Base-by-base conservation (phyloP, 2,113 vertebrate species). In the Campylomormyrus tamandua region DNA sequence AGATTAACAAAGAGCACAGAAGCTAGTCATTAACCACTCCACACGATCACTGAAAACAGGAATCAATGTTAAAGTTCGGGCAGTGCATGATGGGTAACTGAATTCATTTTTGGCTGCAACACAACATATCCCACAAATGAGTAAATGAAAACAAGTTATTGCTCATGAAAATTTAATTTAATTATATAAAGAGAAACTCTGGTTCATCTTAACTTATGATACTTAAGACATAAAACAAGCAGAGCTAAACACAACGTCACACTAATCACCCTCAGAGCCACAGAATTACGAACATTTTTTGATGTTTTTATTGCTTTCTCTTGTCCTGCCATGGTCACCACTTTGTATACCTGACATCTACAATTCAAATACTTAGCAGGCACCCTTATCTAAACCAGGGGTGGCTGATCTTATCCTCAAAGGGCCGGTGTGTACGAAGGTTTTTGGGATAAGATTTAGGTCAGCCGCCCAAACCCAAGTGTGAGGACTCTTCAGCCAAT, bases 271-370 rank as follows among this genome's bases (percentile, higher is more conserved):
- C 45, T 84, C 39, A 45, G 45, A 45, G 35, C 4, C 7, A 84
- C 15, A 83, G 24, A 70, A 83, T 45, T 84, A n/a, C 83, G n/a
- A 9, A 46, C 17, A 31, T 31, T 21, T 15, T 31, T 27, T n/a
- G 19, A 87, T 91, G 27, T 89, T 89, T 90, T 42, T 88, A 52
- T 35, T 84, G 27, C 84, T 90, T 88, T 50, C 91, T 91, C 83
- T 48, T 58, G 84, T 74, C 74, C 74, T 19, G 3, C 15, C 5
- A 19, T 39, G 31, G 74, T 17, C 35, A 19, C 17, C 74, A 39
- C 70, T 80, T 80, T 80, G 35, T 8, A 42, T 77, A 77, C 35
- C 13, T 35, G 70, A 77, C 70, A 19, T 70, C 62, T 70, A 70
- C 62, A 70, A 27, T 31, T 31, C n/a, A 11, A 70, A 70, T 13